Percentiles rank a stretch among this genome's conserved stretches.
phyloP scores from a whole-genome alignment of 2,113 vertebrate genomes.

The Gasterosteus nipponicus region DNA sequence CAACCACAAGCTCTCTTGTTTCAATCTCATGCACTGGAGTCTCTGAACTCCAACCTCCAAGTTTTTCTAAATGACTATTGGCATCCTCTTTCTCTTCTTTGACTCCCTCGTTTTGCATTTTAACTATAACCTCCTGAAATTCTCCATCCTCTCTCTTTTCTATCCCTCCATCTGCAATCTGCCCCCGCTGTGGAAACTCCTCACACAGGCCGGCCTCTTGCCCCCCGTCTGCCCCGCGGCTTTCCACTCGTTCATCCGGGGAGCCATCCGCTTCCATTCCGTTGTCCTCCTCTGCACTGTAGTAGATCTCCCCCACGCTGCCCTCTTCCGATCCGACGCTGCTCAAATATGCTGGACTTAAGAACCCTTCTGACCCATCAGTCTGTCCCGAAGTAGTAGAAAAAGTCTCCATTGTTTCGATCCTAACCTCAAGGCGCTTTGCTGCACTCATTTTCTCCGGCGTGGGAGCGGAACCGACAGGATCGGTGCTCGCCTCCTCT shows the following conservation, averaged over 20 bases:
- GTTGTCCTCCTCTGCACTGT: conserved; percentile 71
- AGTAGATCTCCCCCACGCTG: conserved; percentile 63
- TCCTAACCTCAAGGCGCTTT: not conserved
- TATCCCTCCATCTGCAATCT: not conserved
- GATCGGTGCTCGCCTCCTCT: not conserved
- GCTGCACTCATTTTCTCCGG: not conserved
- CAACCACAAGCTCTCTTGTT: not conserved
- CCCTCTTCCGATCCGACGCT: conserved; percentile 68
- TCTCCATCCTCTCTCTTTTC: not conserved
- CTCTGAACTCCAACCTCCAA: not conserved
- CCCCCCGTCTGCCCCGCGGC: accelerated
- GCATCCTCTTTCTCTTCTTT: not conserved
- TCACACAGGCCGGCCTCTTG: not conserved
- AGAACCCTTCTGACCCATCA: not conserved
- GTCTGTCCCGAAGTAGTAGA: not conserved
- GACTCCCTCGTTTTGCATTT: not conserved
- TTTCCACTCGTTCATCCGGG: not conserved
- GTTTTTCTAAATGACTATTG: not conserved
- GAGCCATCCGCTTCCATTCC: conserved; percentile 36
- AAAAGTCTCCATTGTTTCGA: not conserved
- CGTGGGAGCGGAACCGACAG: not conserved
- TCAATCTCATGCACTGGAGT: not conserved
- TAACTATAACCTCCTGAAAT: not conserved
- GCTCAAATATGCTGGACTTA: conserved; percentile 58
- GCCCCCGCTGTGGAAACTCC: not conserved